A percentile compares a stretch with the other conserved stretches of the same genome.
These are phyloP conservation scores for Poecilia picta DNA, from an alignment of 2,797 vertebrate species.

Conservation along the genomic window DNA sequence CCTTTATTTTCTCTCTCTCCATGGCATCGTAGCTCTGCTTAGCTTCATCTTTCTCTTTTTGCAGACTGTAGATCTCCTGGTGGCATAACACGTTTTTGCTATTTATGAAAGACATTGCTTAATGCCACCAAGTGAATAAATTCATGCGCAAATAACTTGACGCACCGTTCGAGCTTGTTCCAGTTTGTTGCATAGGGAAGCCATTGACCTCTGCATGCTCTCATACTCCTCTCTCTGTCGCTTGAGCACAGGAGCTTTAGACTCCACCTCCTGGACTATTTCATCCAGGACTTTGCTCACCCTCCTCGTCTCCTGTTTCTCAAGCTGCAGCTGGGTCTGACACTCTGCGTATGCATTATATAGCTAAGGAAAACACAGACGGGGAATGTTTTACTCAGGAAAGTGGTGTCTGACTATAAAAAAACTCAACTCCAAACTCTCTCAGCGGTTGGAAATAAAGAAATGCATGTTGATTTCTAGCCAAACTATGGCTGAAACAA, in stretches of 20 bases:
- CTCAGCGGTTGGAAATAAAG: too few relatives aligned
- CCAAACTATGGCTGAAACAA: too few relatives aligned
- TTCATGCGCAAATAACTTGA: not conserved
- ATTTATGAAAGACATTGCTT: not conserved
- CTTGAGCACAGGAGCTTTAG: conserved; percentile 92
- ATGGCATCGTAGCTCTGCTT: conserved; percentile 86
- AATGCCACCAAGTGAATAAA: not conserved
- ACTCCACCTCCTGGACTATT: conserved; percentile 93
- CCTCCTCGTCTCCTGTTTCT: conserved; percentile 91
- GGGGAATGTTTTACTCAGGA: not conserved
- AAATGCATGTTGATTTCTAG: too few relatives aligned
- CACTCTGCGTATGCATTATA: conserved; percentile 95
- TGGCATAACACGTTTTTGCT: not conserved
- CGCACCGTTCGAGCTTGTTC: conserved; percentile 90
- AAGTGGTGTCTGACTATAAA: too few relatives aligned
- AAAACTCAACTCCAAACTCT: too few relatives aligned
- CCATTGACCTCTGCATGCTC: conserved; percentile 90
- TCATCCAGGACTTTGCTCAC: conserved; percentile 92
- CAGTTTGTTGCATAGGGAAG: conserved; percentile 90
- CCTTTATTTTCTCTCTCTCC: conserved; percentile 87
- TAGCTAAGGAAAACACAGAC: conserved; percentile 74
- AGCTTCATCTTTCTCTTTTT: conserved; percentile 89
- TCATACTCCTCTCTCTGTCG: conserved; percentile 95
- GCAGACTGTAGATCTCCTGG: conserved; percentile 92
- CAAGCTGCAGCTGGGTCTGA: conserved; percentile 91